Conservation (phyloP, 2,113 vertebrate genomes). For the Seriola quinqueradiata region DNA sequence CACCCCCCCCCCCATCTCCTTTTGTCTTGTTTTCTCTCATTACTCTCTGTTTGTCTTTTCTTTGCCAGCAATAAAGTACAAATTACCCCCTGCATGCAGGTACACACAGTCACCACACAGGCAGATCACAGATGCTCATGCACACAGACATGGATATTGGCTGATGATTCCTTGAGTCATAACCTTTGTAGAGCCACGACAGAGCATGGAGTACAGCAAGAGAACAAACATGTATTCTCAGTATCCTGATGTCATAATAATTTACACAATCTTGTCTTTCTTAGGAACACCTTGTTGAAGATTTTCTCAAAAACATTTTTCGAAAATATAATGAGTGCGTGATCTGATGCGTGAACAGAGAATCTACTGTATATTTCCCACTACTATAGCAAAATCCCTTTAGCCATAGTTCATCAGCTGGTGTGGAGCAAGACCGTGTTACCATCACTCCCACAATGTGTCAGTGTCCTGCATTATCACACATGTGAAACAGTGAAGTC, state of each 20-base stretch:
- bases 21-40: slow-evolving; percentile 51
- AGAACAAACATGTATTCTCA: background rate
- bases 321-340: slow-evolving; percentile 3
- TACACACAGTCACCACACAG: no score
- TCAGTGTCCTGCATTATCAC: slow-evolving; percentile 44
- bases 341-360: slow-evolving; percentile 37
- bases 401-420: slow-evolving; percentile 40
- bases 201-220: background rate
- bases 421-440: background rate
- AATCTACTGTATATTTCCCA: slow-evolving; percentile 9
- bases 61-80: slow-evolving; percentile 57
- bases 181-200: background rate
- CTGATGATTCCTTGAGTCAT: slow-evolving; percentile 1
- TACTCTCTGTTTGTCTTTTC: slow-evolving; percentile 55
- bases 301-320: slow-evolving; percentile 12
- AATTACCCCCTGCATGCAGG: slow-evolving; percentile 52
- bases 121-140: background rate
- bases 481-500: slow-evolving; percentile 19
- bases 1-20: background rate
- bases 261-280: background rate
- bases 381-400: slow-evolving; percentile 32
- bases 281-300: slow-evolving; percentile 14
- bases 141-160: background rate
- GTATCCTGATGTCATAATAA: background rate
- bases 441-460: slow-evolving; percentile 20